These are phyloP conservation scores for Pungitius pungitius DNA, from an alignment of 2,113 vertebrate genomes.

Conservation along the genomic window DNA sequence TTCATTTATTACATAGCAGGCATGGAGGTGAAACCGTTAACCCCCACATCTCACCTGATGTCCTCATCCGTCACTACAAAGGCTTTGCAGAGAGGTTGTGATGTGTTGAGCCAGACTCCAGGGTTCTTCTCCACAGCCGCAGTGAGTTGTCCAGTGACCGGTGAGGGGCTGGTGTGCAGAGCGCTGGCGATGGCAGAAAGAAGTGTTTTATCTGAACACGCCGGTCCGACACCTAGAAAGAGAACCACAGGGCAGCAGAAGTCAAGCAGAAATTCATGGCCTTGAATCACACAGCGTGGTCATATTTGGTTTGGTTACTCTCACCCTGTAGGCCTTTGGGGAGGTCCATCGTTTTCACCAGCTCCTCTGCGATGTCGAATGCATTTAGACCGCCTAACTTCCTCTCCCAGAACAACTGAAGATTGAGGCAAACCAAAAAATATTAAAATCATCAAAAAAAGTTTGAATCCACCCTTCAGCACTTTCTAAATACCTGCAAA, in stretches of 20 bases:
- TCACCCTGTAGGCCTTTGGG: conserved; percentile 95
- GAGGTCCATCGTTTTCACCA: conserved; percentile 97
- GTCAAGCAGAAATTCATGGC: background rate
- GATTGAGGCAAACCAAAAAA: conserved; percentile 8
- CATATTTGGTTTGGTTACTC: background rate
- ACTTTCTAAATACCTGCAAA: background rate
- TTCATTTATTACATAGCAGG: background rate
- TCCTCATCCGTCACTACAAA: conserved; percentile 98
- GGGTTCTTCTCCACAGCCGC: conserved; percentile 97
- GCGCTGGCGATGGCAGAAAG: conserved; percentile 95
- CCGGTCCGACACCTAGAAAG: conserved; percentile 89
- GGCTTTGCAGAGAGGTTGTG: conserved; percentile 95
- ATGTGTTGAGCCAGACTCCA: conserved; percentile 95
- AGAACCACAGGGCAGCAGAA: background rate
- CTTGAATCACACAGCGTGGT: background rate
- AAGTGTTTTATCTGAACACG: conserved; percentile 92
- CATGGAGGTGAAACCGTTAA: background rate
- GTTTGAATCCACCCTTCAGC: background rate
- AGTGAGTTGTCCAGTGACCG: conserved; percentile 94
- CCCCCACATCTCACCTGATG: conserved; percentile 84
- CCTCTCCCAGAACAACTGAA: conserved; percentile 97
- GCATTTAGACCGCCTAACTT: conserved; percentile 93
- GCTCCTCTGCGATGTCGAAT: conserved; percentile 95
- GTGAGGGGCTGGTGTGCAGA: conserved; percentile 92
- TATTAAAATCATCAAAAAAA: background rate